These are phyloP conservation scores for Cenopis cana DNA, from an alignment of 2,888 invertebrate species.

Conservation along the genomic window DNA sequence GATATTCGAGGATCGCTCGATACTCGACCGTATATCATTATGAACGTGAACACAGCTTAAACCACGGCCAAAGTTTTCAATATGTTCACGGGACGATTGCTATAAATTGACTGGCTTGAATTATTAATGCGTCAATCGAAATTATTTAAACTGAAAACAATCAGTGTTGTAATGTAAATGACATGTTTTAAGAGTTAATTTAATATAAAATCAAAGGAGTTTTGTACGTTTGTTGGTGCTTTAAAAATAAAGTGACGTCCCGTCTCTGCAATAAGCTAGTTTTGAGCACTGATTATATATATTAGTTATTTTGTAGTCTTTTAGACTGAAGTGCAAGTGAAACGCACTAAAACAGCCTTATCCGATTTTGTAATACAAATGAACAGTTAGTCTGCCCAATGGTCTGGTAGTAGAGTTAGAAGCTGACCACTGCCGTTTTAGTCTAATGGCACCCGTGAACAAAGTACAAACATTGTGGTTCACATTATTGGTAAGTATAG, in stretches of 20 bases:
- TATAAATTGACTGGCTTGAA: constrained; percentile 28
- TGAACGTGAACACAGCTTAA: constrained; percentile 7
- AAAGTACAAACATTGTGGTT: constrained; percentile 67
- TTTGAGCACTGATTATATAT: constrained; percentile 8
- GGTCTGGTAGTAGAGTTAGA: constrained; percentile 13
- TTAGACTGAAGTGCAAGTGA: constrained; percentile 20
- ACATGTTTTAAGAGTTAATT: constrained; percentile 20
- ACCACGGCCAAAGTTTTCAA: constrained; percentile 22
- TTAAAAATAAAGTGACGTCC: constrained; percentile 18
- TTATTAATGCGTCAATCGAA: constrained; percentile 2
- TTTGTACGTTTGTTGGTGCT: constrained; percentile 17
- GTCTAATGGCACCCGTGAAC: constrained; percentile 57
- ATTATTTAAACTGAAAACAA: constrained; percentile 15
- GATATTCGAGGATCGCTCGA: neutral
- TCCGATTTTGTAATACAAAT: constrained; percentile 14
- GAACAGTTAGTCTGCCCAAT: constrained; percentile 1
- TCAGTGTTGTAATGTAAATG: constrained; percentile 13
- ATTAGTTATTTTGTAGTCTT: constrained; percentile 8
- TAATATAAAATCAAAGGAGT: constrained; percentile 1
- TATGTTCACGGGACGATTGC: constrained; percentile 38
- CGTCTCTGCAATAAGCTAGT: neutral
- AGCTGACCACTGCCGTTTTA: constrained; percentile 38
- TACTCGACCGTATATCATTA: neutral
- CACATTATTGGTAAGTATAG: constrained; percentile 48
- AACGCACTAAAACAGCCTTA: constrained; percentile 16